Evolutionary conservation across 1,140 invertebrate species (phyloP).

Genomic region (Chironomus striatipennis): DNA sequence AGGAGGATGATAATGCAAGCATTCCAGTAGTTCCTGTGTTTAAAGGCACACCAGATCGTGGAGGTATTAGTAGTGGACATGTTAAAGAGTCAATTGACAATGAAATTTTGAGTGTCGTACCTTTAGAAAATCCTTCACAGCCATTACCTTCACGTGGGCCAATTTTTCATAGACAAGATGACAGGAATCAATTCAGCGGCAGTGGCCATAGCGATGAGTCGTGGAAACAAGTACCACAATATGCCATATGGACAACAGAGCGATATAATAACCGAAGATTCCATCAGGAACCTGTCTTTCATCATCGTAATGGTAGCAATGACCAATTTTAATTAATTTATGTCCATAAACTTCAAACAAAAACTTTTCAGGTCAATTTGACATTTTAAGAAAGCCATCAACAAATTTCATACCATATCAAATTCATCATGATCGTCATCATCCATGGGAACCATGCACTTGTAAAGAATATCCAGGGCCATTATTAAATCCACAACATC

Average conservation of each 20-base stretch:
- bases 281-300: not conserved
- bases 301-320: not conserved
- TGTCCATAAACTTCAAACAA: too few species aligned
- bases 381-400: constrained; percentile 27
- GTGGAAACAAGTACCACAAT: constrained; percentile 28
- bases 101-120: constrained; percentile 15
- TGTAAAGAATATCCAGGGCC: constrained; percentile 9
- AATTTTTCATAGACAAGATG: not conserved
- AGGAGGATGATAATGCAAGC: constrained; percentile 34
- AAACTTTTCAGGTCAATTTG: constrained; percentile 18
- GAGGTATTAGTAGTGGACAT: constrained; percentile 28
- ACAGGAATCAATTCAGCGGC: not conserved
- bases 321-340: not conserved
- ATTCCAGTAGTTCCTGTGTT: constrained; percentile 32
- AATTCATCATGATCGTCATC: constrained; percentile 31
- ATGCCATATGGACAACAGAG: constrained; percentile 36
- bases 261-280: constrained; percentile 30
- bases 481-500: not conserved
- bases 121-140: not conserved
- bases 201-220: not conserved
- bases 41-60: constrained; percentile 28
- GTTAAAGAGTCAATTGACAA: not conserved
- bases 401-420: constrained; percentile 27
- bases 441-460: not conserved
- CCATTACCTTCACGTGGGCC: not conserved